Conservation (phyloP, 2,888 invertebrate species). For the Lysandra bellargus region DNA sequence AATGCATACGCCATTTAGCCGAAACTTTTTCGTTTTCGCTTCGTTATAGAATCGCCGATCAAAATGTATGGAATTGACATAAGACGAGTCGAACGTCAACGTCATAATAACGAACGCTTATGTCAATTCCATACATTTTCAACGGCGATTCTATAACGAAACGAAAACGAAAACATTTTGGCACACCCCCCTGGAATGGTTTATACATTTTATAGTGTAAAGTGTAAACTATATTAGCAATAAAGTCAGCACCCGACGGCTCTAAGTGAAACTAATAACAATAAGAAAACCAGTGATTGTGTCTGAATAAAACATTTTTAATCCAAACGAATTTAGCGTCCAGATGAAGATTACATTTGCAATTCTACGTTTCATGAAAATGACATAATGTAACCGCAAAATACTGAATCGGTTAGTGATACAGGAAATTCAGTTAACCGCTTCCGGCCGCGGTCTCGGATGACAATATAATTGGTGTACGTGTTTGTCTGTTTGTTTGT, state of each 20-base stretch:
- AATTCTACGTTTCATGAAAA: slow-evolving; percentile 28
- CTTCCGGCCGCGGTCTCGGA: slow-evolving; percentile 36
- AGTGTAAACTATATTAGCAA: background rate
- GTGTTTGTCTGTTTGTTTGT: slow-evolving; percentile 25
- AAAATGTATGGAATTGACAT: too few relatives aligned
- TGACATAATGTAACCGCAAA: slow-evolving; percentile 29
- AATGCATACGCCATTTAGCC: background rate
- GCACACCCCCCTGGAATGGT: background rate
- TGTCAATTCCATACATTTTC: too few relatives aligned
- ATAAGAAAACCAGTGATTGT: slow-evolving; percentile 18
- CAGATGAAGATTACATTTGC: slow-evolving; percentile 29
- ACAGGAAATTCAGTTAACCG: slow-evolving; percentile 39
- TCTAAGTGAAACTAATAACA: slow-evolving; percentile 14
- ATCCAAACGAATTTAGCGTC: slow-evolving; percentile 24
- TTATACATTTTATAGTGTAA: background rate
- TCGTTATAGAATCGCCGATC: too few relatives aligned
- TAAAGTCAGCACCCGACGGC: background rate
- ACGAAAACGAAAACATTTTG: background rate
- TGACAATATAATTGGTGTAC: slow-evolving; percentile 41
- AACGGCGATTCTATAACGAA: too few relatives aligned
- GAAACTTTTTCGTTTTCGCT: too few relatives aligned
- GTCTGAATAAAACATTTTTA: slow-evolving; percentile 27
- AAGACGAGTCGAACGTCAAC: too few relatives aligned
- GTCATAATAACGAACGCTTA: too few relatives aligned
- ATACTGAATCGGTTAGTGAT: slow-evolving; percentile 28